Conservation (phyloP, 2,888 invertebrate species). For the Conops quadrifasciatus region DNA sequence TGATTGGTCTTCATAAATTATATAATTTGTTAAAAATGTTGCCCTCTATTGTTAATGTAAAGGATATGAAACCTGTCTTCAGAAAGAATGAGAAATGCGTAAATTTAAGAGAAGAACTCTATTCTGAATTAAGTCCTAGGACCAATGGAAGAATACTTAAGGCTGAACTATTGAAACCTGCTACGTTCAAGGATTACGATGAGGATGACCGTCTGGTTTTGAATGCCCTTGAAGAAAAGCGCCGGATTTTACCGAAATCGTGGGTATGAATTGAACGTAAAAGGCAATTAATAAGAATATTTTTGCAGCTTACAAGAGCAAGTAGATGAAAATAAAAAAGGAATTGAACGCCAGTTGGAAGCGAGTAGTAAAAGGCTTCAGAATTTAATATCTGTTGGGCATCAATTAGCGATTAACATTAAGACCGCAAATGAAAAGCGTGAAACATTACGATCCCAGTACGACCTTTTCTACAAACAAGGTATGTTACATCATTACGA, state of each 20-base stretch:
- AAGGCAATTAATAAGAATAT: background rate
- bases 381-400: constrained; percentile 73
- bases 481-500: constrained; percentile 39
- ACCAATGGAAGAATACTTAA: no score
- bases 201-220: background rate
- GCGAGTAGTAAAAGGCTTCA: constrained; percentile 72
- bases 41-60: no score
- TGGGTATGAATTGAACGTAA: background rate
- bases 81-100: no score
- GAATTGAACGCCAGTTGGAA: constrained; percentile 73
- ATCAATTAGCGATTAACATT: constrained; percentile 80
- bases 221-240: background rate
- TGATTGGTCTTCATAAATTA: no score
- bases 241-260: background rate
- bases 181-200: background rate
- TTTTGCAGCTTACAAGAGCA: constrained; percentile 14
- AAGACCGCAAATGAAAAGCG: constrained; percentile 79
- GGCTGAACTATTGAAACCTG: background rate
- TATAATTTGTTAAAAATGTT: no score
- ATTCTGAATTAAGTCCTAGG: no score
- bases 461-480: constrained; percentile 65
- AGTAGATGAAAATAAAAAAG: constrained; percentile 65
- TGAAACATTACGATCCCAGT: constrained; percentile 71
- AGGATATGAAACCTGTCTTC: no score
- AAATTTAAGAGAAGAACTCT: no score